Evolutionary conservation across 92 coral and sea anemone genomes (phyloP).

Genomic region (Blastomussa wellsi): DNA sequence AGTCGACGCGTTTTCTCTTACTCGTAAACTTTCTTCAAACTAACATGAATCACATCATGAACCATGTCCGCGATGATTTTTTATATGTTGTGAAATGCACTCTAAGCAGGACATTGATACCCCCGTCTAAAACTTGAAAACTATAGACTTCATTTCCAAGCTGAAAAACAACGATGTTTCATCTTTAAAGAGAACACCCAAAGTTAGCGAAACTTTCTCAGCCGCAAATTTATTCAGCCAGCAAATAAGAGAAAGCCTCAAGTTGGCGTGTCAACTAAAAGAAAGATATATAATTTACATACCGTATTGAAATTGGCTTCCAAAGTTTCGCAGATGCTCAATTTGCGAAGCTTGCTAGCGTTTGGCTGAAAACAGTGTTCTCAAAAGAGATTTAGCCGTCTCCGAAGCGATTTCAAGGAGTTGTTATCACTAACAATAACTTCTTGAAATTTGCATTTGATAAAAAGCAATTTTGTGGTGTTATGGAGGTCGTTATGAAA

Average conservation of each 20-base stretch:
- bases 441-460: conserved; percentile 20
- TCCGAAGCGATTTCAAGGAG: neutral
- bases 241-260: neutral
- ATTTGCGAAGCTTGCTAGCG: neutral
- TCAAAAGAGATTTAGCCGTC: neutral
- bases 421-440: neutral
- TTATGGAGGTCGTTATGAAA: neutral
- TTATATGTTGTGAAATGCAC: neutral
- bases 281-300: neutral
- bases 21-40: neutral
- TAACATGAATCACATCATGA: neutral
- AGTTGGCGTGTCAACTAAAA: neutral
- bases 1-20: too few species aligned
- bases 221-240: neutral
- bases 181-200: too few species aligned
- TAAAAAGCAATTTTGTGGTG: neutral
- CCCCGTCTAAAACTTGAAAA: too few species aligned
- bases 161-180: too few species aligned
- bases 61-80: neutral
- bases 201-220: neutral
- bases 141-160: neutral
- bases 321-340: neutral
- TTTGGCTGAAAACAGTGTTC: neutral
- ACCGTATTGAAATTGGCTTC: neutral
- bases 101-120: too few species aligned